These are phyloP conservation scores for Synanthedon vespiformis DNA, from an alignment of 2,888 invertebrate genomes.

Conservation along the genomic window DNA sequence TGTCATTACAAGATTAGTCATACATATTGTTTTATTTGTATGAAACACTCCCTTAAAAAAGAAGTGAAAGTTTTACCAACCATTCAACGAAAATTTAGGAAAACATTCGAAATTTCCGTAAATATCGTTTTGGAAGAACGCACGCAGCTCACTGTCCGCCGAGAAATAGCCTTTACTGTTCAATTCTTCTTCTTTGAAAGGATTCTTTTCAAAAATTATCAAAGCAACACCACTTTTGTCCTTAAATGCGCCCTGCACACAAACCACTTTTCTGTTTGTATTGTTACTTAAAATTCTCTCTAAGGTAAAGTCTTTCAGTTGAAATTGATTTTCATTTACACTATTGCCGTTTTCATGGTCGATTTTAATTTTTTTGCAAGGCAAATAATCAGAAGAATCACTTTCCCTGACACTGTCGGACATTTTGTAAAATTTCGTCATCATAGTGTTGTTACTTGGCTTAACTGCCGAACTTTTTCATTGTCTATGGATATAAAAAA, in stretches of 20 bases:
- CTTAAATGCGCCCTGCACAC: slow-evolving; percentile 76
- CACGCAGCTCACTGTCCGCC: slow-evolving; percentile 68
- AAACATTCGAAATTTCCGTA: slow-evolving; percentile 85
- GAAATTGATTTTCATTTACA: slow-evolving; percentile 32
- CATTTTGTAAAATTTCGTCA: slow-evolving; percentile 37
- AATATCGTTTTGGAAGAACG: slow-evolving; percentile 84
- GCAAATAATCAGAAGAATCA: slow-evolving; percentile 33
- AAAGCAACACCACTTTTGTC: slow-evolving; percentile 75
- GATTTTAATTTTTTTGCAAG: slow-evolving; percentile 55
- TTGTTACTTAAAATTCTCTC: slow-evolving; percentile 79
- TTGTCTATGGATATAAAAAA: too few relatives aligned
- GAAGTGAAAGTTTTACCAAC: slow-evolving; percentile 50
- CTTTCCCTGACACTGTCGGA: slow-evolving; percentile 50
- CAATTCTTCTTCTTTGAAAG: slow-evolving; percentile 77
- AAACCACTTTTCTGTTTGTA: slow-evolving; percentile 77
- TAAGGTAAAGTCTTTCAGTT: slow-evolving; percentile 76
- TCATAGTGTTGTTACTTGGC: too few relatives aligned
- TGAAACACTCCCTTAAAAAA: too few relatives aligned
- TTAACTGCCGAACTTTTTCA: too few relatives aligned
- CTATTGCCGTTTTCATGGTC: slow-evolving; percentile 41
- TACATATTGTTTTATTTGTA: too few relatives aligned
- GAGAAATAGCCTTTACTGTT: slow-evolving; percentile 72
- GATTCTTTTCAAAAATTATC: slow-evolving; percentile 84
- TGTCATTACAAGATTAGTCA: too few relatives aligned
- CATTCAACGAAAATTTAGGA: slow-evolving; percentile 72